Evolutionary conservation across 1,140 invertebrate species (phyloP), one percentile per base, ranked within the genome.

Genomic region (Linepithema humile): DNA sequence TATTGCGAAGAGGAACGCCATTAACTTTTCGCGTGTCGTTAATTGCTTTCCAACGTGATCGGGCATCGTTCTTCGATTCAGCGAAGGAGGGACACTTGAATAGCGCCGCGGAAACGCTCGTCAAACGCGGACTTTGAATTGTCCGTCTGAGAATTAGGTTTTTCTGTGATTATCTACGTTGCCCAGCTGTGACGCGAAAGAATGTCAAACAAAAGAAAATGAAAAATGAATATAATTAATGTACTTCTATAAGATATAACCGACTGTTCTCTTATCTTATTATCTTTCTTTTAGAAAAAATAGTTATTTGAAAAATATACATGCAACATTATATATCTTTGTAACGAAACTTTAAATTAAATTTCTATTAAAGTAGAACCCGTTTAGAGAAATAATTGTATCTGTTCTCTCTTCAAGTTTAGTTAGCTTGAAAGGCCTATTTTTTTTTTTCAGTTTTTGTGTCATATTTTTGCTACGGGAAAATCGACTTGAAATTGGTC

Each of bases 21-120:
- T 84, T 84, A 85, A 82, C 75, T 90, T 90, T 86, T 90, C 83
- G 88, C 89, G 87, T 91, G 89, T 82, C 60, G 80, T 86, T 91
- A 91, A 91, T 91, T 91, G 86, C 38, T 82, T 74, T 40, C 40
- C 59, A 50, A 23, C 10, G 20, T 20, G 32, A 40, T 26, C 29
- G 82, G 20, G 50, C 78, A 65, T 67, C 75, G 35, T 82, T 35
- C 40, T 69, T 72, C 50, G 17, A 40, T 80, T 62, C 40, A 38
- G 0, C 32, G 45, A 74, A 59, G 32, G n/a, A 17, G 43, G 53
- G 40, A 64, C 82, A 29, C 23, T 38, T 59, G 3, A 64, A 84
- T 80, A 26, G 65, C 50, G 48, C 7, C 26, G 35, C 48, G 60
- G 67, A 86, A 85, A 73, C 35, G 64, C n/a, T 78, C 50, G 82